A percentile compares a stretch with the other conserved stretches of the same genome.
phyloP scores from a whole-genome alignment of 2,797 vertebrate species.

The Paramormyrops hopkinsi region DNA sequence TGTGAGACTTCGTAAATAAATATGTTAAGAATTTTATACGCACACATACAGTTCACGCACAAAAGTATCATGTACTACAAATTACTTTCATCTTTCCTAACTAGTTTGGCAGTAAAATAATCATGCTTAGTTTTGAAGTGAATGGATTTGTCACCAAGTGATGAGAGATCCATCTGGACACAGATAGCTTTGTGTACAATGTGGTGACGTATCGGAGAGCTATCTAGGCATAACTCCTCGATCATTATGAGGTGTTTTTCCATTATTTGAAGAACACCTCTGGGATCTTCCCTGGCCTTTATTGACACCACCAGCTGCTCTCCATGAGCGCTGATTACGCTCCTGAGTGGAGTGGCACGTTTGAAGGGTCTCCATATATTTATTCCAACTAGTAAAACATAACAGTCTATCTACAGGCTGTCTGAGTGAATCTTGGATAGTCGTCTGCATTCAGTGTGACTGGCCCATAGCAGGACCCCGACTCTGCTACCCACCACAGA shows the following conservation, averaged over 20 bases:
- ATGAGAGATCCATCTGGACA: neutral
- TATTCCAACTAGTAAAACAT: neutral
- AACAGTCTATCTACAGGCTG: neutral
- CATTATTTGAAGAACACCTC: neutral
- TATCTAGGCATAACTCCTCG: neutral
- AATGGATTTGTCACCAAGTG: neutral
- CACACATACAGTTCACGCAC: neutral
- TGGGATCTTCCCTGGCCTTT: neutral
- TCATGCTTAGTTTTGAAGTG: neutral
- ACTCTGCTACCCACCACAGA: neutral
- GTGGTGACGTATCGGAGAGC: neutral
- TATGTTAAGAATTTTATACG: neutral
- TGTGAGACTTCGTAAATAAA: neutral
- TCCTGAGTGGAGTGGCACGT: neutral
- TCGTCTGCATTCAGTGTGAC: neutral
- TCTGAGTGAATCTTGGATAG: neutral
- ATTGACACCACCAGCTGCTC: neutral
- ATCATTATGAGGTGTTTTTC: neutral
- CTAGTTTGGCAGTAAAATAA: neutral
- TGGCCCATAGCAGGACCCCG: neutral
- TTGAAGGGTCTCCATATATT: neutral
- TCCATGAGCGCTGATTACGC: neutral
- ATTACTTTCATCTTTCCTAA: neutral
- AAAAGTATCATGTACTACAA: neutral
- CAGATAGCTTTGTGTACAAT: neutral